Evolutionary conservation across 2,888 invertebrate genomes (phyloP).

Genomic region (Trichogramma evanescens): DNA sequence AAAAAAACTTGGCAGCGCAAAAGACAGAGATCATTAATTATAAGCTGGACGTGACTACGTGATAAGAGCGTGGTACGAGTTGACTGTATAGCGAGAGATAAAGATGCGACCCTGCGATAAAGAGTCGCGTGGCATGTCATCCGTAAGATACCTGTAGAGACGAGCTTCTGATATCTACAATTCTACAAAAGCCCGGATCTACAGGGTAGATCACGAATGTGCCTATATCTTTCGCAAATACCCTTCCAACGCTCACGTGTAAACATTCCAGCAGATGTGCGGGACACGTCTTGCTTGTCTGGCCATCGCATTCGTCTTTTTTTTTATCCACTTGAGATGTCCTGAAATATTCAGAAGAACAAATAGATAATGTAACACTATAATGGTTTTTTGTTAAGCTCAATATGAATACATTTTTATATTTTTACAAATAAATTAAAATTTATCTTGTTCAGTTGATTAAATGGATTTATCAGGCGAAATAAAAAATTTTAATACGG

Average conservation of each 20-base stretch:
- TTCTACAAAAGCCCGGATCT: constrained; percentile 99
- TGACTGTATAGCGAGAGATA: not conserved
- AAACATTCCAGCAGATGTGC: no score
- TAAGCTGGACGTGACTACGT: not conserved
- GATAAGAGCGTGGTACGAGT: constrained; percentile 1
- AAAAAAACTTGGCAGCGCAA: not conserved
- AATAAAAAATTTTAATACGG: no score
- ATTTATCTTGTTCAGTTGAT: no score
- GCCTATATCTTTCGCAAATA: constrained; percentile 50
- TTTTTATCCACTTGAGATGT: no score
- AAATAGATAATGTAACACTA: no score
- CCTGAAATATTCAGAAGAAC: no score
- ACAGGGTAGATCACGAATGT: constrained; percentile 99
- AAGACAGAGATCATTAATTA: constrained; percentile 6
- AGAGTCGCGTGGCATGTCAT: constrained; percentile 76
- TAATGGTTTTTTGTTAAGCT: no score
- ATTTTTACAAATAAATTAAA: no score
- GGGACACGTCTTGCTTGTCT: no score
- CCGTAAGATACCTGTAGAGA: constrained; percentile 99
- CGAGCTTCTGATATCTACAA: constrained; percentile 89
- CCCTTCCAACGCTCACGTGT: not conserved
- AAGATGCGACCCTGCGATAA: constrained; percentile 28
- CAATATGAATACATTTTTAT: no score
- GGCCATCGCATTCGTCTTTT: no score
- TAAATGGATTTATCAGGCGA: no score